Base-by-base conservation (phyloP, 2,113 vertebrate species). In the Acanthochromis polyacanthus region DNA sequence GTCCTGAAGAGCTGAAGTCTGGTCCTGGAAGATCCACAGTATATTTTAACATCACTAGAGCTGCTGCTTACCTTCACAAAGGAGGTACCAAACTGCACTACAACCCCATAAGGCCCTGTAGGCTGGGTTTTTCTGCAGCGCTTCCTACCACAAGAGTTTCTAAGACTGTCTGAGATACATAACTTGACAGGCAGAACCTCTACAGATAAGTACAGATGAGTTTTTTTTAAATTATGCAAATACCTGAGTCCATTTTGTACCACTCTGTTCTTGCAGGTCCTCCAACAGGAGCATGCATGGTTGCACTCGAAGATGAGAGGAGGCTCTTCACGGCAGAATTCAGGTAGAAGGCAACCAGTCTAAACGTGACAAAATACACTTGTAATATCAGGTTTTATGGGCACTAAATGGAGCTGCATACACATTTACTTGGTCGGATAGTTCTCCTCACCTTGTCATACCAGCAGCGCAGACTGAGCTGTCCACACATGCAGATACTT, bases 401-500 rank as follows among this genome's bases (percentile, higher is more conserved):
- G 43, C 45, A 46, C 45, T 36, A 9, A 36, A 36, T 46, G 45
- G 45, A 16, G 10, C 45, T 36, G 8, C 32, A 36, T 36, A 8
- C 32, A 36, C 32, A 9, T 36, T 36, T 36, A 36, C 6, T 36
- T 36, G 9, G 32, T 7, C 0, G 30, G 32, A 36, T 7, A 9
- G 1, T 8, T 36, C 12, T 43, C 3, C 95, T 96, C 89, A 99
- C 98, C 97, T 96, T 96, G 77, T 96, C 96, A 8, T 99, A 99
- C 98, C 98, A 99, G 92, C 98, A 98, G 87, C 98, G 96, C 93
- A 99, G 94, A 82, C 98, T 99, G 83, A 99, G 97, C 62, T 99
- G 98, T 63, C 97, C 97, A 63, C 98, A 99, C 98, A 99, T 98
- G 92, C 98, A 99, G 92, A 95, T 96, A 75, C 96, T 97, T n/a